Conservation (phyloP, 2,888 invertebrate species). For the Caenorhabditis wallacei region DNA sequence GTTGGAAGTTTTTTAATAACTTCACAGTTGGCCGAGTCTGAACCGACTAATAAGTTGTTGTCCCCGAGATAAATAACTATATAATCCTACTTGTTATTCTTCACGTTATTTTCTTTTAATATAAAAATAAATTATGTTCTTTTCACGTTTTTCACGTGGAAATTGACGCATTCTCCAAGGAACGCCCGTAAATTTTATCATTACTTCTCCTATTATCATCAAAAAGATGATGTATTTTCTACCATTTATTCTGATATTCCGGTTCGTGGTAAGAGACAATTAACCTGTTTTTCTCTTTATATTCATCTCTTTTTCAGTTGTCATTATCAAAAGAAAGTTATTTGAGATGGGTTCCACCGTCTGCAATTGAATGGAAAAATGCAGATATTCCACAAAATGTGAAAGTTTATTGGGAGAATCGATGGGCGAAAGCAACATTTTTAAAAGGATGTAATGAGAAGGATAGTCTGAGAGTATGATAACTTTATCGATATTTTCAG, state of each 20-base stretch:
- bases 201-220: no score
- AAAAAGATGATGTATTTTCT: background rate
- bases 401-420: slow-evolving; percentile 57
- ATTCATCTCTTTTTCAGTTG: slow-evolving; percentile 9
- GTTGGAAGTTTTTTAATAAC: no score
- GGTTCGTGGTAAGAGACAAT: background rate
- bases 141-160: no score
- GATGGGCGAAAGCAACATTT: slow-evolving; percentile 61
- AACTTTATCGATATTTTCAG: slow-evolving; percentile 19
- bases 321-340: slow-evolving; percentile 9
- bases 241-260: slow-evolving; percentile 6
- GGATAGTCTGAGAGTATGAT: slow-evolving; percentile 39
- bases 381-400: slow-evolving; percentile 37
- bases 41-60: no score
- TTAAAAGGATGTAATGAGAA: slow-evolving; percentile 44
- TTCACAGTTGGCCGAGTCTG: no score
- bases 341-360: slow-evolving; percentile 46
- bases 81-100: no score
- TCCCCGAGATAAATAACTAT: no score
- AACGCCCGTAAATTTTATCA: no score
- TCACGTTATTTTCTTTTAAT: no score
- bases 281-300: background rate
- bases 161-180: no score
- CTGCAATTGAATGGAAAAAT: slow-evolving; percentile 42
- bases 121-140: no score